Evolutionary conservation across 2,113 vertebrate genomes (phyloP).

Genomic region (Seriola dumerili): DNA sequence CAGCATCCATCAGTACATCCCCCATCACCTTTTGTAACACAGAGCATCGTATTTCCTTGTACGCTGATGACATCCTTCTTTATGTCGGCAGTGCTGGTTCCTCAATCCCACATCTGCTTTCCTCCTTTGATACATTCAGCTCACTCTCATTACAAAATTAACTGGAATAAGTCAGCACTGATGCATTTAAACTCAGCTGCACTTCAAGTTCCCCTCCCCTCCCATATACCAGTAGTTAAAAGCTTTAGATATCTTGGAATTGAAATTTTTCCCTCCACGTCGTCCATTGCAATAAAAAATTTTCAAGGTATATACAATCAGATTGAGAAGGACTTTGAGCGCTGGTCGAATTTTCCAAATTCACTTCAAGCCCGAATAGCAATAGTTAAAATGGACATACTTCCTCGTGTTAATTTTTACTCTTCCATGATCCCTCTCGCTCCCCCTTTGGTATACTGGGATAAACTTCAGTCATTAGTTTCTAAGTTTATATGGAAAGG

Average conservation of each 20-base stretch:
- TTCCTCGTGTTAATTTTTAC: background rate
- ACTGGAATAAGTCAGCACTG: background rate
- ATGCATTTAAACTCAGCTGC: constrained; percentile 7
- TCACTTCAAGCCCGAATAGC: background rate
- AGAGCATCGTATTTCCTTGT: too few relatives aligned
- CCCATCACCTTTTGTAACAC: too few relatives aligned
- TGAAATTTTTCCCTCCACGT: background rate
- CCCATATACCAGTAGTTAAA: background rate
- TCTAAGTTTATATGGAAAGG: background rate
- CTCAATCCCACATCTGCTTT: background rate
- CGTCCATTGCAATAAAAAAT: background rate
- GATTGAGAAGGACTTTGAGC: background rate
- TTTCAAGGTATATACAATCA: background rate
- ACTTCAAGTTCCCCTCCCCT: background rate
- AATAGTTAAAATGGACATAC: constrained; percentile 2
- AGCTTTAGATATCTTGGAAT: background rate
- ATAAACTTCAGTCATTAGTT: too few relatives aligned
- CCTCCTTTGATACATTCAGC: background rate
- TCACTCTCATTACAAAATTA: constrained; percentile 17
- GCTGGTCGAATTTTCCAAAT: background rate
- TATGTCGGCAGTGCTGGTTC: background rate
- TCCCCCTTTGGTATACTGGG: background rate
- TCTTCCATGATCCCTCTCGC: background rate
- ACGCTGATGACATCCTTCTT: too few relatives aligned
- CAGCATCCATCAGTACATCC: too few relatives aligned